These are phyloP conservation scores for Brachystomella parvula DNA, from an alignment of 1,140 invertebrate species.

Conservation along the genomic window DNA sequence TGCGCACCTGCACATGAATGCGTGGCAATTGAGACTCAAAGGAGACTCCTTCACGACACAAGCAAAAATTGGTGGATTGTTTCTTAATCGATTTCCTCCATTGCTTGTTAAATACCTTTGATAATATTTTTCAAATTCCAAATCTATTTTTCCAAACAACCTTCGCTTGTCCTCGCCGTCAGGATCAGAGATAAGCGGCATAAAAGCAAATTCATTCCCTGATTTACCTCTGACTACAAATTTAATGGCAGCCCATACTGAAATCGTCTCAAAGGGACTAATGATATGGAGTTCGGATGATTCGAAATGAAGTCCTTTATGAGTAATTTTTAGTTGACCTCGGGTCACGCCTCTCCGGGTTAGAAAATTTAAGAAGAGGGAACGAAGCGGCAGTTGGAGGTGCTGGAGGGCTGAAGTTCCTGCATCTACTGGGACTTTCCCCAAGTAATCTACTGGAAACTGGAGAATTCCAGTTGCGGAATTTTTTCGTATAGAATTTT, in stretches of 20 bases:
- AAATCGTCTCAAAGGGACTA: slow-evolving; percentile 78
- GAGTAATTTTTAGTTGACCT: slow-evolving; percentile 48
- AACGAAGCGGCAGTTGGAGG: slow-evolving; percentile 67
- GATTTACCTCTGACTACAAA: slow-evolving; percentile 45
- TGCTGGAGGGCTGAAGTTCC: slow-evolving; percentile 73
- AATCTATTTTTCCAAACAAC: slow-evolving; percentile 48
- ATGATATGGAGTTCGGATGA: slow-evolving; percentile 48
- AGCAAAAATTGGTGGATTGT: slow-evolving; percentile 55
- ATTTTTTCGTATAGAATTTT: not conserved
- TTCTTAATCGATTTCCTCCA: slow-evolving; percentile 42
- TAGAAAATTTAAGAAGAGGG: slow-evolving; percentile 64
- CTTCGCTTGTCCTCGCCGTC: slow-evolving; percentile 64
- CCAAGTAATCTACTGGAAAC: slow-evolving; percentile 71
- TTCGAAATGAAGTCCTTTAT: slow-evolving; percentile 39
- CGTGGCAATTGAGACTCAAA: slow-evolving; percentile 67
- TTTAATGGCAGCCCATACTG: slow-evolving; percentile 80
- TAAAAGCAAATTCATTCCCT: slow-evolving; percentile 59
- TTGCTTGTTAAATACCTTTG: slow-evolving; percentile 48
- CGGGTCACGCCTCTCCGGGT: slow-evolving; percentile 46
- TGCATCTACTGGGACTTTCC: slow-evolving; percentile 63
- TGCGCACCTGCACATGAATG: slow-evolving; percentile 67
- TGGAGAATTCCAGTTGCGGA: slow-evolving; percentile 35
- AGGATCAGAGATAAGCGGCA: slow-evolving; percentile 75
- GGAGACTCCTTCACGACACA: slow-evolving; percentile 64
- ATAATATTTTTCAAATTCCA: slow-evolving; percentile 30